A percentile compares a stretch with the other conserved stretches of the same genome.
These are phyloP conservation scores for Diaperis boleti DNA, from an alignment of 2,888 invertebrate genomes.

Conservation along the genomic window DNA sequence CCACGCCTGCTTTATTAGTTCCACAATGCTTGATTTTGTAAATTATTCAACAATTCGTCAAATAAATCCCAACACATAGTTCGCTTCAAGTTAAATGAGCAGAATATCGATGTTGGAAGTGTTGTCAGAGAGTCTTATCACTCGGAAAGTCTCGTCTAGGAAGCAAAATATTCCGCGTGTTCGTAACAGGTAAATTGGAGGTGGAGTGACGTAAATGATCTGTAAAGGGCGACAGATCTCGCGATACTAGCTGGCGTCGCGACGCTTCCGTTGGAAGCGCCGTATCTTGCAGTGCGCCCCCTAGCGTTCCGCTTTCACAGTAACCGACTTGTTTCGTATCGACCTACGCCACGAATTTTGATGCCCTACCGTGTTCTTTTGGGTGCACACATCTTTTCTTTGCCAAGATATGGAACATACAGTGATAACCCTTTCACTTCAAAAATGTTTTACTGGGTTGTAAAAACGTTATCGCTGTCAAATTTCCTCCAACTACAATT, in stretches of 20 bases:
- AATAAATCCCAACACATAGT: conserved; percentile 3
- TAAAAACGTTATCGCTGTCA: conserved; percentile 38
- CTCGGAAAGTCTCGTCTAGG: not conserved
- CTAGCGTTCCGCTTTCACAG: conserved; percentile 47
- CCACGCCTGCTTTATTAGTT: conserved; percentile 42
- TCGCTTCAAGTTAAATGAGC: not conserved
- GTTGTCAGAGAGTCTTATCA: conserved; percentile 22
- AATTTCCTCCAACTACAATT: conserved; percentile 35
- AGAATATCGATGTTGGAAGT: conserved; percentile 7
- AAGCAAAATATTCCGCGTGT: conserved; percentile 47
- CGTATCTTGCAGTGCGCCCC: conserved; percentile 52
- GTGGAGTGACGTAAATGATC: conserved; percentile 29
- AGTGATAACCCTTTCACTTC: conserved; percentile 32
- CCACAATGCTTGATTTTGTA: conserved; percentile 28
- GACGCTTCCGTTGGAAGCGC: conserved; percentile 50
- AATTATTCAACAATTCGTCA: conserved; percentile 22
- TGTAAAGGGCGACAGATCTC: conserved; percentile 44
- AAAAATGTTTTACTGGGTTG: conserved; percentile 23
- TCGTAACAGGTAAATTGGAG: conserved; percentile 39
- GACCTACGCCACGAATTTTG: conserved; percentile 46
- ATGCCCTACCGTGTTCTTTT: conserved; percentile 41
- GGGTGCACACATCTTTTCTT: conserved; percentile 37
- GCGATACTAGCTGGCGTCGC: conserved; percentile 56
- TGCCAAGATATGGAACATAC: conserved; percentile 32
- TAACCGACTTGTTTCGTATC: conserved; percentile 50